Evolutionary conservation across 2,888 invertebrate genomes (phyloP), one percentile per base, ranked within the genome.

Genomic region (Toxonevra muliebris): DNA sequence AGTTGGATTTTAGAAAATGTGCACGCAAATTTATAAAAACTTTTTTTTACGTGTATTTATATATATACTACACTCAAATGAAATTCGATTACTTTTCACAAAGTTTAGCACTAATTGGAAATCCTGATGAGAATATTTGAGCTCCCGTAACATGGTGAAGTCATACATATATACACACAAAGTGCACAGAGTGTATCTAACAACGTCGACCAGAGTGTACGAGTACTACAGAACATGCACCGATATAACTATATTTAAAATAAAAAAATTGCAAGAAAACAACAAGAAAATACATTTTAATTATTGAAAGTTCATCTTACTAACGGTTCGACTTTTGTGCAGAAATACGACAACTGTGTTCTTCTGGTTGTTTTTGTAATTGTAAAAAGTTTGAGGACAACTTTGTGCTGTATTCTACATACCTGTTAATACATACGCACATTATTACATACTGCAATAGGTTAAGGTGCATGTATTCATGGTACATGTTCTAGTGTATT

Each of bases 41-140:
- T 30, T 30, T 30, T 30, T 7, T 30, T 7, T 30, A 30, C 30
- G 30, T 30, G 30, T 30, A 30, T 7, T 30, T 30, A 30, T 7
- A 30, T 30, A 7, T 30, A 17, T 20, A 20, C 20, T 20, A 30
- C 50, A 50, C 58, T 65, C 58, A n/a, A 64, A 57, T 69, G 69
- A 75, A 75, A 75, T 73, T 75, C 75, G 74, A 75, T 75, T 75
- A 75, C 75, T 71, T 73, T 75, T 70, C 74, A 73, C 72, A 75
- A 72, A 75, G 73, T 74, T 75, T 74, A 74, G 75, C 74, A 75
- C 73, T 75, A 75, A 75, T 75, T 74, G 74, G 73, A 72, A 75
- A 73, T 75, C 73, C 75, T 75, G 74, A 74, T 73, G 73, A 74
- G 71, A 74, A 75, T 75, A 70, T 70, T 71, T 69, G 70, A 61